Conservation (phyloP, 2,888 invertebrate species). For the Bellardia bayeri region DNA sequence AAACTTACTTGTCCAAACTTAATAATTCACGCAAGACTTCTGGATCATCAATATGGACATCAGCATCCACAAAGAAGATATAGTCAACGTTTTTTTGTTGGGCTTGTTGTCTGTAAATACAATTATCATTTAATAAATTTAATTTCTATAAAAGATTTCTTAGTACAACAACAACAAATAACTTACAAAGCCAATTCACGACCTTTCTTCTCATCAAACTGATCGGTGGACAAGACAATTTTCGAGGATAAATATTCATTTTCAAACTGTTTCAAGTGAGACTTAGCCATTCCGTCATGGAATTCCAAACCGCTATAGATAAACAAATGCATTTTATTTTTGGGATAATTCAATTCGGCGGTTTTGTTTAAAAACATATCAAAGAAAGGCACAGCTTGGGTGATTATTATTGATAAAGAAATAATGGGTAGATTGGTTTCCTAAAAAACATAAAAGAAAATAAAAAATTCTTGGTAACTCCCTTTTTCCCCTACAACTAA, state of each 20-base stretch:
- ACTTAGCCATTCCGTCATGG: slow-evolving; percentile 88
- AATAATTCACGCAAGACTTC: slow-evolving; percentile 90
- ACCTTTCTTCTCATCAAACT: slow-evolving; percentile 89
- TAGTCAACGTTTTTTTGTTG: slow-evolving; percentile 91
- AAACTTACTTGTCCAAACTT: slow-evolving; percentile 87
- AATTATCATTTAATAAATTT: slow-evolving; percentile 4
- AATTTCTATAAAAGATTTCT: neutral
- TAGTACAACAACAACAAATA: neutral
- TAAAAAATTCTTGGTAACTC: neutral
- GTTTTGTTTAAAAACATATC: slow-evolving; percentile 93
- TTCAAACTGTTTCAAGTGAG: slow-evolving; percentile 87
- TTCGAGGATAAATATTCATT: slow-evolving; percentile 88
- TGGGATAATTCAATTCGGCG: slow-evolving; percentile 92
- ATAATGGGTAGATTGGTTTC: slow-evolving; percentile 88
- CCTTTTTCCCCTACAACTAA: slow-evolving; percentile 76
- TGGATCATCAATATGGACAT: slow-evolving; percentile 92
- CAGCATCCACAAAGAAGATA: slow-evolving; percentile 93
- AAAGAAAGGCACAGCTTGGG: slow-evolving; percentile 95
- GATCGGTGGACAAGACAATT: slow-evolving; percentile 87
- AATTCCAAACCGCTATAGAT: slow-evolving; percentile 91
- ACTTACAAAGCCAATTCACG: slow-evolving; percentile 94
- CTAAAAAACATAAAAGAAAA: slow-evolving; percentile 82
- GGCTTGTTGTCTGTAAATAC: slow-evolving; percentile 90
- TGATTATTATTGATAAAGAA: slow-evolving; percentile 91
- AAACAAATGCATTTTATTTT: slow-evolving; percentile 92